Base-by-base conservation (phyloP, 2,113 vertebrate species). In the Anas platyrhynchos region DNA sequence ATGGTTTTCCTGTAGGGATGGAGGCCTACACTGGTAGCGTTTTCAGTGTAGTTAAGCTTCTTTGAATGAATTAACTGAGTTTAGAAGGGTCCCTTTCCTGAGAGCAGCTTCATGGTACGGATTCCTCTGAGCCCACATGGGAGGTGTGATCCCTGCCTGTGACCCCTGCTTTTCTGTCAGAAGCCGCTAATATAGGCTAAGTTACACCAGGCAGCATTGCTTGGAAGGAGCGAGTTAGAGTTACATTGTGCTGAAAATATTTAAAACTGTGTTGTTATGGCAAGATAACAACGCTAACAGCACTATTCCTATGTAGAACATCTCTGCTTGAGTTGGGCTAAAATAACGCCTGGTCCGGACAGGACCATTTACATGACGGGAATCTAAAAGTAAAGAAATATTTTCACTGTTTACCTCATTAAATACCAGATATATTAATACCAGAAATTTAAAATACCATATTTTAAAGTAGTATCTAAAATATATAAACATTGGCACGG, bases 91-190 rank as follows among this genome's bases (percentile, higher is more conserved):
- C 25, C 17, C 2, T 26, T 69, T 59, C 25, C 18, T 16, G 12
- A 55, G 10, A 21, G 22, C 41, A 78, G 27, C 31, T 38, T 31
- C 0, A 2, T 36, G 17, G 13, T 13, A 11, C 1, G 3, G 17
- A 18, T 32, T 75, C 26, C 11, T 22, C 9, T 32, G 7, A 38
- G 58, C 11, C 5, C 0, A 2, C 48, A 15, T 14, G 8, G 4
- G 46, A 76, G 5, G 9, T 73, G 31, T 4, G 9, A n/a, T 52
- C 31, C 34, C 9, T 48, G 6, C 13, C 46, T 72, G 31, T 4
- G 9, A n/a, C 44, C 31, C 34, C 9, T 50, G 6, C 13, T 71
- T 41, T 74, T 54, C 29, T 20, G 15, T 12, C 27, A 29, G 77
- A 74, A 83, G 16, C 17, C 29, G 23, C 48, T 46, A 29, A 63